These are phyloP conservation scores for Chaetogeoica ovagalla DNA, from an alignment of 2,888 invertebrate species.

Conservation along the genomic window DNA sequence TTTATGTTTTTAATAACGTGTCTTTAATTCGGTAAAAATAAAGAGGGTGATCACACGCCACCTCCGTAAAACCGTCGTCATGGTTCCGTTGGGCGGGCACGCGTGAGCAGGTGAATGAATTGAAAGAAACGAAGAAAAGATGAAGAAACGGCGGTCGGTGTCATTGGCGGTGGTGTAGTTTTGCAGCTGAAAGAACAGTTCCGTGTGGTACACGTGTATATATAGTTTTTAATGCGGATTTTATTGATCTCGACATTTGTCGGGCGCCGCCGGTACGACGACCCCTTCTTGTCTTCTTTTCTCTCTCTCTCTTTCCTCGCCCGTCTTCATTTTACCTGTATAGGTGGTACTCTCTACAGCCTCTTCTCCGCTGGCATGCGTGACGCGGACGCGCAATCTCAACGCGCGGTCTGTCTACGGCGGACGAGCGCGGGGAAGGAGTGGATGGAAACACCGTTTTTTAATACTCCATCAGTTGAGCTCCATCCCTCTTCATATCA, in stretches of 20 bases:
- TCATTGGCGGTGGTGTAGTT: conserved; percentile 34
- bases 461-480: too few species aligned
- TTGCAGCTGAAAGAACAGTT: conserved; percentile 36
- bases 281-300: conserved; percentile 32
- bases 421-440: too few species aligned
- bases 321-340: too few species aligned
- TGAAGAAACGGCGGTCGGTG: conserved; percentile 39
- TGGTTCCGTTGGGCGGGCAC: conserved; percentile 34
- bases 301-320: neutral
- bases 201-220: conserved; percentile 44
- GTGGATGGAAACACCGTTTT: too few species aligned
- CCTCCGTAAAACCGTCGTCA: conserved; percentile 24
- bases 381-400: too few species aligned
- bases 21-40: too few species aligned
- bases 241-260: conserved; percentile 53
- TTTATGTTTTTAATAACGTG: too few species aligned
- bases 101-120: conserved; percentile 45
- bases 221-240: conserved; percentile 51
- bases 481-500: too few species aligned
- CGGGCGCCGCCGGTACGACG: conserved; percentile 48
- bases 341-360: neutral
- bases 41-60: too few species aligned
- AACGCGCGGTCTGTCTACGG: too few species aligned
- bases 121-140: conserved; percentile 7
- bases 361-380: neutral